A percentile compares a stretch with the other conserved stretches of the same genome.
Conservation (phyloP, 2,888 invertebrate genomes). For the Barypeithes pellucidus region DNA sequence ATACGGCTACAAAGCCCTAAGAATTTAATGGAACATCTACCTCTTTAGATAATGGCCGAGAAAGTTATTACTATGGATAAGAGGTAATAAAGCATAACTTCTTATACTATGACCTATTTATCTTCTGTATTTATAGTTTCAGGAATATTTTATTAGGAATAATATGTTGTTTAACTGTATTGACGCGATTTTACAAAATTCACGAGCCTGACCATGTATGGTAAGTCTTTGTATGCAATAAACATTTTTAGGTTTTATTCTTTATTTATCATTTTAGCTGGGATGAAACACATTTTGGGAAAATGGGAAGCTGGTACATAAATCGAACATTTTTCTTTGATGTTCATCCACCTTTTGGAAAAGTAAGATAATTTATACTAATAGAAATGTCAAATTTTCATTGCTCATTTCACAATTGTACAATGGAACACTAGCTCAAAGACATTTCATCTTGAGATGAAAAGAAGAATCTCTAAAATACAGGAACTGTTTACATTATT, state of each 20-base stretch:
- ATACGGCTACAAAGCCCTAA: not conserved
- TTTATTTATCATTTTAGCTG: slow-evolving; percentile 76
- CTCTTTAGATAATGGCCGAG: slow-evolving; percentile 29
- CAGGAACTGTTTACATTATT: too few species aligned
- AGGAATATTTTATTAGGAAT: slow-evolving; percentile 81
- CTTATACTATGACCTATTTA: slow-evolving; percentile 14
- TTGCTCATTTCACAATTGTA: too few species aligned
- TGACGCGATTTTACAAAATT: slow-evolving; percentile 91
- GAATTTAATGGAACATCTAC: not conserved
- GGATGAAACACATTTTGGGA: slow-evolving; percentile 99
- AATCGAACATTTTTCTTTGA: slow-evolving; percentile 98
- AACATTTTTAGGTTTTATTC: not conserved
- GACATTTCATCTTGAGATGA: too few species aligned
- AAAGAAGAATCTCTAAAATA: too few species aligned
- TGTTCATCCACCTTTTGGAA: slow-evolving; percentile 97
- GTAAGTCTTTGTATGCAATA: slow-evolving; percentile 73
- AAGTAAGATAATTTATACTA: slow-evolving; percentile 82
- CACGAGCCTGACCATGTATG: slow-evolving; percentile 95
- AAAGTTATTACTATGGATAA: slow-evolving; percentile 29
- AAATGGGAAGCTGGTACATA: slow-evolving; percentile 99
- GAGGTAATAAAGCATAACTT: slow-evolving; percentile 18
- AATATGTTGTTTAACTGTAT: slow-evolving; percentile 79
- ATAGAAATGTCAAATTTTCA: too few species aligned
- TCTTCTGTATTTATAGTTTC: slow-evolving; percentile 58
- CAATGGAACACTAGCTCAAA: too few species aligned